Conservation (phyloP, 2,113 vertebrate genomes). For the Centropus unirufus region DNA sequence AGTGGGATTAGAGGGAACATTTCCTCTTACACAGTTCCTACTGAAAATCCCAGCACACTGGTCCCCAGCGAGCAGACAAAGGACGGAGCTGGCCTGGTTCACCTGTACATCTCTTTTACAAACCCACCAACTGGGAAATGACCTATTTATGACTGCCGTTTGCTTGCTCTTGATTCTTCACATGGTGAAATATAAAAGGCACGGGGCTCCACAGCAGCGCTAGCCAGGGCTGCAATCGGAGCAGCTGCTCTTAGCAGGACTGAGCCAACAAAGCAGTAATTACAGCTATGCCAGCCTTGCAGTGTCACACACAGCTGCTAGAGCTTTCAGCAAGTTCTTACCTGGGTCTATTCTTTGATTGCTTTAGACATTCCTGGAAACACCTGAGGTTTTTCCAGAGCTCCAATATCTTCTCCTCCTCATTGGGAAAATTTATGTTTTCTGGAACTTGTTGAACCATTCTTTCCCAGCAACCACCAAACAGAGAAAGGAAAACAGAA, state of each 20-base stretch:
- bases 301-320: background rate
- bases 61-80: background rate
- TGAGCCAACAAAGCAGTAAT: background rate
- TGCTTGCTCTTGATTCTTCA: background rate
- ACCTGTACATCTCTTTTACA: background rate
- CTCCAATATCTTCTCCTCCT: conserved; percentile 90
- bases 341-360: conserved; percentile 92
- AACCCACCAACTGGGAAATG: background rate
- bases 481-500: background rate
- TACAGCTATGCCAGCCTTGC: background rate
- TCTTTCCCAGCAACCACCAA: conserved; percentile 33
- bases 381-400: conserved; percentile 89
- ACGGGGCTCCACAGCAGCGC: background rate
- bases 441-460: conserved; percentile 95
- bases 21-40: background rate
- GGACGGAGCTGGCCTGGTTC: background rate
- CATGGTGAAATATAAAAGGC: background rate
- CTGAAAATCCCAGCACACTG: background rate
- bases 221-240: background rate
- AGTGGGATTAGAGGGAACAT: background rate
- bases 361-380: conserved; percentile 93
- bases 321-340: conserved; percentile 61
- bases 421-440: conserved; percentile 88
- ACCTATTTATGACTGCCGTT: background rate
- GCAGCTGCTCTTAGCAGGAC: background rate